Evolutionary conservation across 2,888 invertebrate genomes (phyloP), one percentile per base, ranked within the genome.

Genomic region (Resseliella maxima): DNA sequence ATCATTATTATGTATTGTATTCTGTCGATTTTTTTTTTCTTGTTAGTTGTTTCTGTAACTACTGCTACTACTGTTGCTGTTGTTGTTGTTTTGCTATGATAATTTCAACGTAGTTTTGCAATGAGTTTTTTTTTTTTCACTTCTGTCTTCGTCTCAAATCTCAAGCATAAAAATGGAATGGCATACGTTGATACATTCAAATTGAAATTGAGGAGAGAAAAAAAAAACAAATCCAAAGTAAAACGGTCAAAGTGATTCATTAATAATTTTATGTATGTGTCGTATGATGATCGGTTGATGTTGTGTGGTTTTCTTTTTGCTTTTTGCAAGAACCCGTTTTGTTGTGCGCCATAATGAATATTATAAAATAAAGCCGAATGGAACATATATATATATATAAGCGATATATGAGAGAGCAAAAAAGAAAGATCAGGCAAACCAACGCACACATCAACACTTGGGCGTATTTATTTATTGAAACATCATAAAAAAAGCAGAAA

Each of bases 241-340:
- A n/a, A 6, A 72, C 72, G 72, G 72, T 3, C 72, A 15, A 72
- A 72, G 72, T 72, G 72, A 72, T 72, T 72, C 72, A 72, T 72
- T 72, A 72, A 12, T 72, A 72, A 72, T 72, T 72, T 72, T 72
- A 72, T 72, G 72, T 72, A 72, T 72, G 72, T 72, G 72, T 72
- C 72, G 27, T 72, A 72, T 72, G 72, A 72, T 72, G 12, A 72
- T 72, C 72, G 72, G 72, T 72, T 31, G 72, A 31, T 15, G n/a
- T 59, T 59, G 59, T 59, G n/a, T 59, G n/a, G 5, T 24, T 72
- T 72, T 10, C 3, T 59, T 24, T 59, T n/a, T 72, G 27, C 15
- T 72, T 27, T 27, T 72, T 15, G 72, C 35, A 72, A 72, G 72
- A 72, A 72, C 72, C 31, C 72, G 72, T 72, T 72, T 72, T 72